These are phyloP conservation scores for Autographa pulchrina DNA, from an alignment of 2,888 invertebrate genomes.

Conservation along the genomic window DNA sequence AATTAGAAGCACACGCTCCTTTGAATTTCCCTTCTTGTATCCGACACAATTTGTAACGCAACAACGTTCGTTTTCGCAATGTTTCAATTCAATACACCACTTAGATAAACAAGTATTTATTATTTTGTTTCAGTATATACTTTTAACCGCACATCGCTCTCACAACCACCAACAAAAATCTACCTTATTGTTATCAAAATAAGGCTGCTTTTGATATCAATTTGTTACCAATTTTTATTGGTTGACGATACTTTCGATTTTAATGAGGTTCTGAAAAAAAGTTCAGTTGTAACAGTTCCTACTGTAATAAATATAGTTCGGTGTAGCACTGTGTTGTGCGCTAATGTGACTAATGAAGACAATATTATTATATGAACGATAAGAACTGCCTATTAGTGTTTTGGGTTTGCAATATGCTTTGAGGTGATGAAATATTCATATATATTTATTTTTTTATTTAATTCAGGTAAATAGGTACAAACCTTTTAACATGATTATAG, in stretches of 20 bases:
- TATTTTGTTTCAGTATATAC: slow-evolving; percentile 70
- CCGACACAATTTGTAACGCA: slow-evolving; percentile 81
- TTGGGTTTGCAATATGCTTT: neutral
- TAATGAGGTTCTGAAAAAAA: slow-evolving; percentile 53
- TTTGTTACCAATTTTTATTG: neutral
- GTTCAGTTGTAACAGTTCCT: slow-evolving; percentile 6
- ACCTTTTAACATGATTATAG: no score
- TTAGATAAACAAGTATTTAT: slow-evolving; percentile 74
- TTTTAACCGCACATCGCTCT: slow-evolving; percentile 6
- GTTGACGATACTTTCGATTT: slow-evolving; percentile 46
- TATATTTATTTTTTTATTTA: no score
- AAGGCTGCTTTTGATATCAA: neutral
- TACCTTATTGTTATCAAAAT: neutral
- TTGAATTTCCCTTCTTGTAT: slow-evolving; percentile 79
- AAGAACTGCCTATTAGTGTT: neutral
- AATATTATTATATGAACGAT: neutral
- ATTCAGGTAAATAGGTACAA: no score
- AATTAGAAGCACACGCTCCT: slow-evolving; percentile 57
- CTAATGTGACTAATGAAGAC: neutral
- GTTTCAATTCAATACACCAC: slow-evolving; percentile 79
- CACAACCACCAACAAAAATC: neutral
- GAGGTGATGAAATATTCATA: no score
- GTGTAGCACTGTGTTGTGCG: neutral
- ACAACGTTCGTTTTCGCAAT: slow-evolving; percentile 82
- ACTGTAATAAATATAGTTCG: neutral